A percentile compares a stretch with the other conserved stretches of the same genome.
These are phyloP conservation scores for Parnassius smintheus DNA, from an alignment of 2,888 invertebrate species.

Conservation along the genomic window DNA sequence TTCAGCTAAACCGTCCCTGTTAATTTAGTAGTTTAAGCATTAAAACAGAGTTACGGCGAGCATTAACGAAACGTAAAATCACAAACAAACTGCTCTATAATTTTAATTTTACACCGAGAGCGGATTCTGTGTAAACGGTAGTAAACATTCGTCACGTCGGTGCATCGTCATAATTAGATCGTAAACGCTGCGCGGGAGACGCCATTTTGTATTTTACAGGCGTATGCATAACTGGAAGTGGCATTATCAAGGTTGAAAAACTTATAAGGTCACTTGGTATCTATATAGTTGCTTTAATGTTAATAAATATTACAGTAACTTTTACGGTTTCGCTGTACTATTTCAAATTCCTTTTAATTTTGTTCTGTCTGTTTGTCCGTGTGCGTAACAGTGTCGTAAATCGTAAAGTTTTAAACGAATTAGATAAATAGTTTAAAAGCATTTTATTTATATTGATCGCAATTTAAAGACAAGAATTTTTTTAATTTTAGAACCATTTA, in stretches of 20 bases:
- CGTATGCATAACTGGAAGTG: constrained; percentile 28
- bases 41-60: constrained; percentile 25
- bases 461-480: too few relatives aligned
- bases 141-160: constrained; percentile 48
- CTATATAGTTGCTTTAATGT: too few relatives aligned
- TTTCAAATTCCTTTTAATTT: too few relatives aligned
- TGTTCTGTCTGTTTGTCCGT: too few relatives aligned
- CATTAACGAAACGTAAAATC: constrained; percentile 30
- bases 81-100: constrained; percentile 30
- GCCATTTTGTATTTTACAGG: constrained; percentile 44
- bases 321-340: too few relatives aligned
- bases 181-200: constrained; percentile 50
- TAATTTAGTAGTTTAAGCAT: constrained; percentile 26
- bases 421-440: too few relatives aligned
- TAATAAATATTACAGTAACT: too few relatives aligned
- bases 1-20: constrained; percentile 22
- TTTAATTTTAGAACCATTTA: too few relatives aligned
- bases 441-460: too few relatives aligned
- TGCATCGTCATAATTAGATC: constrained; percentile 61
- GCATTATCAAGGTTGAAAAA: not conserved
- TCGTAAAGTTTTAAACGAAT: too few relatives aligned
- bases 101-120: constrained; percentile 34
- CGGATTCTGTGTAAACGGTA: constrained; percentile 36
- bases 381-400: too few relatives aligned
- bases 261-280: too few relatives aligned